phyloP scores from a whole-genome alignment of 2,113 vertebrate genomes.

The Piliocolobus tephrosceles region DNA sequence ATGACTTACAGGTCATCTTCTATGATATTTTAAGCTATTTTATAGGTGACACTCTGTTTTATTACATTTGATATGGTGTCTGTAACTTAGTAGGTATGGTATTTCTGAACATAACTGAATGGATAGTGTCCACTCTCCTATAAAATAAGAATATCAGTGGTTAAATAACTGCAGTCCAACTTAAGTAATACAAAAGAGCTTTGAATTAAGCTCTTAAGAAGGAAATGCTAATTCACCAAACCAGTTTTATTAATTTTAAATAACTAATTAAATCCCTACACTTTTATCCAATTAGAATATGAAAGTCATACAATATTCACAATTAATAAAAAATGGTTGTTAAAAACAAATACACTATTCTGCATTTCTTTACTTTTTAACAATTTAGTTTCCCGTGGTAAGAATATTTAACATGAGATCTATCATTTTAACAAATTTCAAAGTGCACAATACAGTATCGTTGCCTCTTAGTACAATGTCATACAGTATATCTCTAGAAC shows the following conservation, averaged over 20 bases:
- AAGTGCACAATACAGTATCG: neutral
- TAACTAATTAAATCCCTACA: neutral
- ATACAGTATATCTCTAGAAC: neutral
- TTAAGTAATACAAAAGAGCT: neutral
- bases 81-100: neutral
- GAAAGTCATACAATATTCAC: neutral
- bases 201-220: neutral
- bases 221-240: neutral
- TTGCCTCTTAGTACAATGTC: neutral
- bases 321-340: neutral
- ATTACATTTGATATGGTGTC: neutral
- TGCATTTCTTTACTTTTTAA: neutral
- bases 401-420: neutral
- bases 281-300: neutral
- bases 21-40: neutral
- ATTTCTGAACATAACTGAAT: neutral
- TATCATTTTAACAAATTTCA: neutral
- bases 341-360: neutral
- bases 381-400: neutral
- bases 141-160: neutral
- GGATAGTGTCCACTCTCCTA: neutral
- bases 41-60: neutral
- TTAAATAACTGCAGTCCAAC: neutral
- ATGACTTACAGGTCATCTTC: neutral
- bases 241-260: neutral